Percentiles rank a stretch among this genome's conserved stretches.
phyloP scores from a whole-genome alignment of 2,888 invertebrate genomes.

The Metacarcinus magister region DNA sequence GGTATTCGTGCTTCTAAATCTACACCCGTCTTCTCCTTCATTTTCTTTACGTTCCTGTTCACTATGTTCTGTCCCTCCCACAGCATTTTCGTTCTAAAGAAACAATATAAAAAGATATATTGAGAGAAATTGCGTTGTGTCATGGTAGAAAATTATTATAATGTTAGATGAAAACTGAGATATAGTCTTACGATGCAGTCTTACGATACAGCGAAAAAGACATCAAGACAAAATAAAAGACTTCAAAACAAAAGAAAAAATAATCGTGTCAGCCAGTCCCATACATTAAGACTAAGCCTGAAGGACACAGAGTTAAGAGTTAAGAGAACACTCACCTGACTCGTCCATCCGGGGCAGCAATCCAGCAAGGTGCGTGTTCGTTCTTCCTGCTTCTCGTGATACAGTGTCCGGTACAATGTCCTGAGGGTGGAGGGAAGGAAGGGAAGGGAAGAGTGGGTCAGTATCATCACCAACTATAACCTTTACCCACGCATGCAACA shows the following conservation, averaged over 20 bases:
- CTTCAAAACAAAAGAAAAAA: neutral
- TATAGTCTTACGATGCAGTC: neutral
- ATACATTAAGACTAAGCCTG: neutral
- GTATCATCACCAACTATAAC: neutral
- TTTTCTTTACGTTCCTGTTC: neutral
- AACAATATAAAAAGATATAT: neutral
- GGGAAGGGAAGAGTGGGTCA: no score
- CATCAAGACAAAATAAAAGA: neutral
- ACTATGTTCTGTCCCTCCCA: neutral
- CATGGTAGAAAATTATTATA: neutral
- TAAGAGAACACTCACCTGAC: neutral
- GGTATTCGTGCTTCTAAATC: neutral
- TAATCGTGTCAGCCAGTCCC: neutral
- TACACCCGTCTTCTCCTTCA: neutral
- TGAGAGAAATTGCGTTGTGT: neutral
- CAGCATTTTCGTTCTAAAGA: neutral
- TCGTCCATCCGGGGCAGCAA: slow-evolving; percentile 72
- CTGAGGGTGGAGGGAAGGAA: slow-evolving; percentile 18
- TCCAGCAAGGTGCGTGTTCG: slow-evolving; percentile 7
- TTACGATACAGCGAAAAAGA: neutral
- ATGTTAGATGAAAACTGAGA: neutral
- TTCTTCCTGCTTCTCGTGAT: slow-evolving; percentile 50
- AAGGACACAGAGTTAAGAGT: neutral
- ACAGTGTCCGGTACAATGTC: slow-evolving; percentile 58
- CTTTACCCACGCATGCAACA: neutral